Conservation (phyloP, 2,113 vertebrate species). For the Morphnarchus princeps region DNA sequence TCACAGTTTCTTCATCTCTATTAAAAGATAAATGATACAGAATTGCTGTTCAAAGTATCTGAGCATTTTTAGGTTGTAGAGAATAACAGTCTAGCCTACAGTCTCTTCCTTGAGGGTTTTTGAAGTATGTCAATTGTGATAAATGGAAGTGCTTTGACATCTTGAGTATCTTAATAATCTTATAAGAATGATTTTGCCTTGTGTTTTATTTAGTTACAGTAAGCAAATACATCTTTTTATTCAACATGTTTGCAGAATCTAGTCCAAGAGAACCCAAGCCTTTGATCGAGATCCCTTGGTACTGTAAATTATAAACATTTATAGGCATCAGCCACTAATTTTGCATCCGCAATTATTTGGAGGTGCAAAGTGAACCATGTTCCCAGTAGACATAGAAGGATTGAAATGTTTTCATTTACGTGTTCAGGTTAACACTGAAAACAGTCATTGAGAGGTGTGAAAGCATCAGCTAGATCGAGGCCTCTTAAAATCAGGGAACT, state of each 20-base stretch:
- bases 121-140: background rate
- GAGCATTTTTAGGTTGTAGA: background rate
- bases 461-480: background rate
- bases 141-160: background rate
- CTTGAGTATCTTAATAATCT: background rate
- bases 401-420: background rate
- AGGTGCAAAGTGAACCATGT: background rate
- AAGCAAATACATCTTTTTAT: background rate
- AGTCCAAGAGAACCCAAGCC: background rate
- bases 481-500: background rate
- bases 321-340: background rate
- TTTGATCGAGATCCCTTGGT: background rate
- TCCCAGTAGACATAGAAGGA: background rate
- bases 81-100: background rate
- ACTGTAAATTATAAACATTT: background rate
- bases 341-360: background rate
- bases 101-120: background rate
- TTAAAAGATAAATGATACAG: background rate
- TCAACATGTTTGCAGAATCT: background rate
- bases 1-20: background rate
- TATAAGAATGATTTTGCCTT: background rate
- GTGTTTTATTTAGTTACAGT: background rate
- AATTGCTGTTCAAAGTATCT: background rate
- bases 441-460: background rate
- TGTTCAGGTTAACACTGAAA: background rate